Evolutionary conservation across 2,797 vertebrate genomes (phyloP).

Genomic region (Acestrorhynchus altus): DNA sequence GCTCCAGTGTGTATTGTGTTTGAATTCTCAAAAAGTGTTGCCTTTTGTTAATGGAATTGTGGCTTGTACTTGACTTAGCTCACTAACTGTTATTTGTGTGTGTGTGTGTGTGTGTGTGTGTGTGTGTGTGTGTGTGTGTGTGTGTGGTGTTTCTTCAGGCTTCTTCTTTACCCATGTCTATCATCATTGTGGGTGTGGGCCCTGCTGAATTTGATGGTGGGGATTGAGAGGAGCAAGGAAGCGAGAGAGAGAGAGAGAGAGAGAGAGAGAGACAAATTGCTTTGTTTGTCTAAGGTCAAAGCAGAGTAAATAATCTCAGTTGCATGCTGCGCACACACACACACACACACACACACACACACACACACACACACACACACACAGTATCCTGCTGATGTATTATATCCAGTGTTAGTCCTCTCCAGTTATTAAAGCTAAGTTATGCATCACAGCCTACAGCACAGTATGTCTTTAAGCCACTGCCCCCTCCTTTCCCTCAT

Average conservation of each 20-base stretch:
- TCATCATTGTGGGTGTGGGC: conserved; percentile 95
- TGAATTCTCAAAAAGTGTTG: not conserved
- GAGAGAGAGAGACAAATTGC: not conserved
- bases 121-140: conserved; percentile 12
- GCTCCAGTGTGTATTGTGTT: not conserved
- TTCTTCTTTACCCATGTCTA: conserved; percentile 90
- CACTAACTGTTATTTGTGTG: not conserved
- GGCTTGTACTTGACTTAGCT: not conserved
- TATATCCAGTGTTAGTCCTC: not conserved
- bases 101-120: not conserved
- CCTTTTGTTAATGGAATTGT: not conserved
- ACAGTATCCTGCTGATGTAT: not conserved
- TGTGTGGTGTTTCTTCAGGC: conserved; percentile 76
- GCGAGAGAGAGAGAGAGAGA: not conserved
- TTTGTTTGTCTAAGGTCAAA: conserved; percentile 15
- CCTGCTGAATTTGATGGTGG: conserved; percentile 97
- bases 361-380: not conserved
- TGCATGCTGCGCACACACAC: not conserved
- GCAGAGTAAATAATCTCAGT: conserved; percentile 3
- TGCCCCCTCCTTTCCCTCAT: not conserved
- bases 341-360: not conserved
- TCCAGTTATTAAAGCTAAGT: not conserved
- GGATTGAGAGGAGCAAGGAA: too few relatives aligned
- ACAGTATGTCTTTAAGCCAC: not conserved
- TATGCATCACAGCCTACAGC: conserved; percentile 16